phyloP scores from a whole-genome alignment of 92 coral and sea anemone genomes.

The Hydrozoanthus gracilis region DNA sequence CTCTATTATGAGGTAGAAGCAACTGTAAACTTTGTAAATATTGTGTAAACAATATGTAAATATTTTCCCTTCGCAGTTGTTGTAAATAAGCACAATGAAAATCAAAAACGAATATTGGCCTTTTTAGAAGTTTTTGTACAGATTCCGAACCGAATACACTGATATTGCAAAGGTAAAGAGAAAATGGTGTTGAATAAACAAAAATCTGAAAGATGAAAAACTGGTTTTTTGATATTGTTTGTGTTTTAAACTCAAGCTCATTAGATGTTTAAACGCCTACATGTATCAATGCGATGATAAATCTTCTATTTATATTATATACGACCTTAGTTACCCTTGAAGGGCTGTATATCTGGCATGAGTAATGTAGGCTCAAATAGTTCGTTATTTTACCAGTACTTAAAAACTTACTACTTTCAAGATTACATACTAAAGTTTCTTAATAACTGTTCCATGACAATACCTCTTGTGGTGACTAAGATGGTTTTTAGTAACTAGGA shows the following conservation, averaged over 20 bases:
- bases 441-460: background rate
- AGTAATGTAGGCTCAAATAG: background rate
- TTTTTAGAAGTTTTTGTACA: constrained; percentile 31
- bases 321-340: too few relatives aligned
- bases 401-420: too few relatives aligned
- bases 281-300: too few relatives aligned
- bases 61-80: background rate
- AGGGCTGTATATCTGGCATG: too few relatives aligned
- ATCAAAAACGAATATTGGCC: constrained; percentile 23
- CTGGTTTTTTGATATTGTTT: background rate
- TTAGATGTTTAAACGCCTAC: too few relatives aligned
- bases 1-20: background rate
- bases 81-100: constrained; percentile 24
- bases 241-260: background rate
- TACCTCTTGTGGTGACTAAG: background rate
- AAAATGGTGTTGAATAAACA: constrained; percentile 18
- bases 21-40: constrained; percentile 37
- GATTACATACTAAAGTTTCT: background rate
- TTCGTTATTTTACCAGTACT: background rate
- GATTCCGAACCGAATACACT: background rate
- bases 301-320: too few relatives aligned
- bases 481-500: background rate
- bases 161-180: background rate
- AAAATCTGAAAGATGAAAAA: background rate
- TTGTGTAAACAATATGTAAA: constrained; percentile 47